Percentiles rank a stretch among this genome's conserved stretches.
phyloP scores from a whole-genome alignment of 2,888 invertebrate genomes.

The Caenorhabditis virilis region DNA sequence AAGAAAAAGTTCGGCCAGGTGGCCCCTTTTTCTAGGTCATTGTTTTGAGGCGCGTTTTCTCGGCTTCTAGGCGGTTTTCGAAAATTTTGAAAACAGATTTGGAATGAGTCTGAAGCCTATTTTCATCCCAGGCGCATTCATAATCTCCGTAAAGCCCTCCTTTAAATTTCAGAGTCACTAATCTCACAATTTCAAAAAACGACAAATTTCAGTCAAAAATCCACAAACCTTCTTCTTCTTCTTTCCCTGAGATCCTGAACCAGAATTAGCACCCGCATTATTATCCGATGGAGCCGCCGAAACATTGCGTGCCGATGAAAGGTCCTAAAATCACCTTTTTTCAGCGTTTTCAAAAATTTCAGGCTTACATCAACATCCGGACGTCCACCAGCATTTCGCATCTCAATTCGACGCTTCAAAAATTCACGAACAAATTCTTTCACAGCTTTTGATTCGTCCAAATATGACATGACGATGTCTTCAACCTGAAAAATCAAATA shows the following conservation, averaged over 20 bases:
- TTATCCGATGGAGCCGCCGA: constrained; percentile 47
- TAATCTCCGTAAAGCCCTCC: too few relatives aligned
- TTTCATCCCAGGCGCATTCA: too few relatives aligned
- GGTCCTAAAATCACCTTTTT: too few relatives aligned
- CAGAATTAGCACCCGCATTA: constrained; percentile 20
- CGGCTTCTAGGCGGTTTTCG: too few relatives aligned
- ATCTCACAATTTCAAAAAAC: background rate
- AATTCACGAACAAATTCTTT: constrained; percentile 66
- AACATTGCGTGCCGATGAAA: constrained; percentile 48
- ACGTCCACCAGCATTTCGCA: constrained; percentile 44
- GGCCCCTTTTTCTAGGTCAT: too few relatives aligned
- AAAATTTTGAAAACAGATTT: too few relatives aligned
- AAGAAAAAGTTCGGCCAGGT: too few relatives aligned
- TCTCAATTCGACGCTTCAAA: constrained; percentile 58
- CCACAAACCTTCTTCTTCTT: constrained; percentile 63
- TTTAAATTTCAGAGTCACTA: background rate
- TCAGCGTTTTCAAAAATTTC: background rate
- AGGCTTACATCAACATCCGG: constrained; percentile 24
- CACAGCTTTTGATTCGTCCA: constrained; percentile 57
- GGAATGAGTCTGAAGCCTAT: too few relatives aligned
- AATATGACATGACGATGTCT: constrained; percentile 62
- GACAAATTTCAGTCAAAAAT: background rate
- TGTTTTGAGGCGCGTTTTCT: too few relatives aligned
- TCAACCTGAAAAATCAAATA: too few relatives aligned
- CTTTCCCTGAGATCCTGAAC: constrained; percentile 42